phyloP scores from a whole-genome alignment of 2,797 vertebrate species.

The Vespertilio murinus region DNA sequence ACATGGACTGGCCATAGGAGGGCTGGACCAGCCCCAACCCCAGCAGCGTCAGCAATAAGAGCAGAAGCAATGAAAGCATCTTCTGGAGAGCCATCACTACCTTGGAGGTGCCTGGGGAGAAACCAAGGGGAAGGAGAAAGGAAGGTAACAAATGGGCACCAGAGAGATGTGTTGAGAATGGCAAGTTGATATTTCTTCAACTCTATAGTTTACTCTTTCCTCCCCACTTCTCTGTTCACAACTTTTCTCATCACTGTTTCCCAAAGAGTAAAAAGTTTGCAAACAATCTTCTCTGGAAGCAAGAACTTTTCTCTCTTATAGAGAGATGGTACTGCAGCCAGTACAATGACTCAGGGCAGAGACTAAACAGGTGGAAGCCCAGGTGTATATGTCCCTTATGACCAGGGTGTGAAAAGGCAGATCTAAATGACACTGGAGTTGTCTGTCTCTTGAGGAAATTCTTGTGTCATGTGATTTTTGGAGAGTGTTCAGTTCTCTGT shows the following conservation, averaged over 20 bases:
- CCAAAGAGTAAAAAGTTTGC: not conserved
- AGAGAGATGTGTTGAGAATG: not conserved
- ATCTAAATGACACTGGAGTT: not conserved
- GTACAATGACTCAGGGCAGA: not conserved
- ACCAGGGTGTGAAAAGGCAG: not conserved
- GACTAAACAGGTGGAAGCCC: too few species aligned
- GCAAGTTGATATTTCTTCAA: not conserved
- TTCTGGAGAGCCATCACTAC: slow-evolving; percentile 39
- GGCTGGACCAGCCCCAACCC: slow-evolving; percentile 53
- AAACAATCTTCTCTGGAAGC: not conserved
- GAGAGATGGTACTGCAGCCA: not conserved
- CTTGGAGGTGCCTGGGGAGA: too few species aligned
- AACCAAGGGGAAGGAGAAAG: not conserved
- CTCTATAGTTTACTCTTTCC: not conserved
- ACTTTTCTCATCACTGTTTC: not conserved
- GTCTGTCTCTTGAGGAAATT: not conserved
- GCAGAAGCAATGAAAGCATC: slow-evolving; percentile 34
- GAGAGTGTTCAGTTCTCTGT: not conserved
- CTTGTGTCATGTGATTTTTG: not conserved
- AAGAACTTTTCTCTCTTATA: not conserved
- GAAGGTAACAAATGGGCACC: not conserved
- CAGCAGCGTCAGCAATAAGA: slow-evolving; percentile 66
- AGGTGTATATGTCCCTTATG: not conserved
- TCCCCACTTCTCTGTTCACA: not conserved
- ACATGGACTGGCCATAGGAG: slow-evolving; percentile 60